Base-by-base conservation (phyloP, 2,888 invertebrate genomes). In the Apotomis turbidana region DNA sequence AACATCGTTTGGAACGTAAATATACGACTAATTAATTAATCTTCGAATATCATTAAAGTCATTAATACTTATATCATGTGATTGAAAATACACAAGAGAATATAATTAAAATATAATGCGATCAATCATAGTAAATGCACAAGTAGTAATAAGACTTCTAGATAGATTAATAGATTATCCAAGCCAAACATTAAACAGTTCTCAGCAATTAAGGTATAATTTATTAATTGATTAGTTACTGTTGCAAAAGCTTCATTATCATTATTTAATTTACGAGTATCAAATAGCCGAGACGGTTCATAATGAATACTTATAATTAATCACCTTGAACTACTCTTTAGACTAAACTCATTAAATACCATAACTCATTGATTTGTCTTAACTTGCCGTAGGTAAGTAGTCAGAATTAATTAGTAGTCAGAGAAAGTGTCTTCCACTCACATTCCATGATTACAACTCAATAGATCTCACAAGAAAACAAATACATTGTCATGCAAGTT, bases 351-450 rank as follows among this genome's bases (percentile, higher is more conserved):
- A 59, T 59, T 67, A 58, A 59, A 15, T 8, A 9, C 6, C 13
- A 70, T 61, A 68, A 61, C 15, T 46, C 52, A 71, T 67, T 71
- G 54, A 66, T 66, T 55, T n/a, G 44, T 51, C 36, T 61, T 12
- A 51, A 46, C n/a, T 61, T 15, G 12, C 13, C 44, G 38, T 70
- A 61, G 61, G 41, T 67, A 61, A 61, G 15, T 67, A 27, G 10
- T 67, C 1, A 36, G 49, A 52, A 51, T 71, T 66, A 63, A 64
- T 59, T 71, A 64, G n/a, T 54, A 67, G 13, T 41, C 8, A 44
- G 71, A 41, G 71, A 71, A 71, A 71, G 71, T 69, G 69, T 36
- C 69, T 59, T 71, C 70, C 36, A 66, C 58, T 51, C 58, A 70
- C 64, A 66, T 71, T 67, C 71, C 71, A 51, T 49, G 67, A 61